Conservation (phyloP, 2,888 invertebrate species). For the Nomada goodeniana region DNA sequence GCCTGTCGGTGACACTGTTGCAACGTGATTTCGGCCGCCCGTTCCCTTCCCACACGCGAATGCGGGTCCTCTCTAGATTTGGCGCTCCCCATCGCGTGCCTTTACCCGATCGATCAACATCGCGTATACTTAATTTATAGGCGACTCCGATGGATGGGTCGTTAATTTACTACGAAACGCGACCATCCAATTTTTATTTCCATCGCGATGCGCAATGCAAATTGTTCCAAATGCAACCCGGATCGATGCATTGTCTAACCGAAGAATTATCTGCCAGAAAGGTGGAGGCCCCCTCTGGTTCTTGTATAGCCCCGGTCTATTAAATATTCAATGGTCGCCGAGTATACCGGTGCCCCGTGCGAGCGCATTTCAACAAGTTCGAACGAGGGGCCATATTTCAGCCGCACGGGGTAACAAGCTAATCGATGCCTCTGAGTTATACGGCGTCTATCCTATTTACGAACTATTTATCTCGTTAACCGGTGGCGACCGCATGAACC, state of each 20-base stretch:
- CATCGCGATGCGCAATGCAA: too few species aligned
- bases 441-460: slow-evolving; percentile 59
- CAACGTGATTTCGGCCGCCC: slow-evolving; percentile 31
- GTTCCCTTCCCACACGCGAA: slow-evolving; percentile 11
- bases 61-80: slow-evolving; percentile 23
- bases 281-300: slow-evolving; percentile 33
- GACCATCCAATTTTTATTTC: too few species aligned
- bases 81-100: not conserved
- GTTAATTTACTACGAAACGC: not conserved
- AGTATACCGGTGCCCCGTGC: slow-evolving; percentile 32
- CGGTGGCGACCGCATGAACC: slow-evolving; percentile 26
- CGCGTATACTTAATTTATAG: slow-evolving; percentile 14
- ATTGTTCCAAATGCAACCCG: too few species aligned
- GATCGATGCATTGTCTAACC: too few species aligned
- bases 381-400: slow-evolving; percentile 56
- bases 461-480: slow-evolving; percentile 63
- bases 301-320: slow-evolving; percentile 44
- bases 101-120: slow-evolving; percentile 22
- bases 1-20: slow-evolving; percentile 35
- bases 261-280: not conserved
- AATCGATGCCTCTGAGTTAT: slow-evolving; percentile 63
- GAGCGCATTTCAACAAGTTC: slow-evolving; percentile 56
- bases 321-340: slow-evolving; percentile 60
- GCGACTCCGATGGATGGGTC: not conserved
- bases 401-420: slow-evolving; percentile 54